phyloP scores from a whole-genome alignment of 2,888 invertebrate genomes.

The Mythimna loreyi region DNA sequence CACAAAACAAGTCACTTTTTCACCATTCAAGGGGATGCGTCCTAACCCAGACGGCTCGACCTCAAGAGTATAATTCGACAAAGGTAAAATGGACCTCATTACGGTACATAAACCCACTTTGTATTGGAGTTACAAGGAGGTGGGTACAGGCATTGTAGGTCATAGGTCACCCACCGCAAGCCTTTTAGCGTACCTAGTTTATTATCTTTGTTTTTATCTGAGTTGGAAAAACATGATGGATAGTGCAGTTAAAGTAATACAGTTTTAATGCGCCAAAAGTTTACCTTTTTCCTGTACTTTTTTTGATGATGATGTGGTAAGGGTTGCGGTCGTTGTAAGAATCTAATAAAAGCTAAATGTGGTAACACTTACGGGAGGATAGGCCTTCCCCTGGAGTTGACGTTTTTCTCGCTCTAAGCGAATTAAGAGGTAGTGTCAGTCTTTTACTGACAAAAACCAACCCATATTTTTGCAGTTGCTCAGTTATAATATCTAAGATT shows the following conservation, averaged over 20 bases:
- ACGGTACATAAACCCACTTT: slow-evolving; percentile 35
- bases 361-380: no score
- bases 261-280: no score
- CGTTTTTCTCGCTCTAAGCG: no score
- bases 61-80: background rate
- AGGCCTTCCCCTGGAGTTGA: no score
- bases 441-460: no score
- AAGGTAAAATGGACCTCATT: slow-evolving; percentile 26
- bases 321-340: no score
- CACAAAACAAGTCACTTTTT: background rate
- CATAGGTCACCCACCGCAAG: slow-evolving; percentile 43
- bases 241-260: background rate
- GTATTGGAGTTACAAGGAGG: slow-evolving; percentile 6
- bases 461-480: no score
- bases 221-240: background rate
- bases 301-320: no score
- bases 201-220: slow-evolving; percentile 3
- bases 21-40: background rate
- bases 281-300: no score
- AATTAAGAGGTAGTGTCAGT: no score
- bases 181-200: background rate
- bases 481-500: no score
- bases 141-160: slow-evolving; percentile 37
- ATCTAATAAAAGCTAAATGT: no score
- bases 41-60: background rate